Conservation (phyloP, 2,113 vertebrate species). For the Montifringilla adamsi region DNA sequence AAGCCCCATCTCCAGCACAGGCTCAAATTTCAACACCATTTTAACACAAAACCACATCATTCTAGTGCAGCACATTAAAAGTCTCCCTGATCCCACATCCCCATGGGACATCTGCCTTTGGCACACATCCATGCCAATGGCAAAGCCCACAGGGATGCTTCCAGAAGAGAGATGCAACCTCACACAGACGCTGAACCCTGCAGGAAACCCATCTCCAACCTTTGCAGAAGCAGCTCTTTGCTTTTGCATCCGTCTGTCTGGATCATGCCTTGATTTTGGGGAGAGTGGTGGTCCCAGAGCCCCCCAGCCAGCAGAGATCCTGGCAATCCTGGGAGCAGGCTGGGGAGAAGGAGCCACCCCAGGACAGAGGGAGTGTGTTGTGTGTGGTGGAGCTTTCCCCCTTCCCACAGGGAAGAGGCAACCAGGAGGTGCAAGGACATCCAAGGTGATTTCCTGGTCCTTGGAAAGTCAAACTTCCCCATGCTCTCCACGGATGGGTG, state of each 20-base stretch:
- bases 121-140: fast-evolving
- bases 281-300: fast-evolving
- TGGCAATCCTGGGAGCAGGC: not conserved
- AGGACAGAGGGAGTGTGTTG: not conserved
- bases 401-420: not conserved
- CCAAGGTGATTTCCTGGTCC: not conserved
- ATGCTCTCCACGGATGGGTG: not conserved
- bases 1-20: not conserved
- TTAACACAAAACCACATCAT: not conserved
- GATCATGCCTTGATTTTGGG: not conserved
- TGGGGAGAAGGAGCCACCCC: not conserved
- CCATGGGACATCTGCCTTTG: not conserved
- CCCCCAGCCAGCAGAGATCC: not conserved
- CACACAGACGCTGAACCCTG: fast-evolving
- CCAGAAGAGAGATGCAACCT: not conserved
- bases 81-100: fast-evolving
- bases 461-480: not conserved
- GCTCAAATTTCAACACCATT: not conserved
- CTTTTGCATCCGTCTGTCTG: not conserved
- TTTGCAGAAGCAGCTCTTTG: not conserved
- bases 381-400: not conserved
- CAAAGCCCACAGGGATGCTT: not conserved
- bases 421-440: not conserved
- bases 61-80: not conserved
- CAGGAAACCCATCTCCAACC: not conserved